Base-by-base conservation (phyloP, 53 echinoderm and acorn worm species). In the Arbacia lixula region DNA sequence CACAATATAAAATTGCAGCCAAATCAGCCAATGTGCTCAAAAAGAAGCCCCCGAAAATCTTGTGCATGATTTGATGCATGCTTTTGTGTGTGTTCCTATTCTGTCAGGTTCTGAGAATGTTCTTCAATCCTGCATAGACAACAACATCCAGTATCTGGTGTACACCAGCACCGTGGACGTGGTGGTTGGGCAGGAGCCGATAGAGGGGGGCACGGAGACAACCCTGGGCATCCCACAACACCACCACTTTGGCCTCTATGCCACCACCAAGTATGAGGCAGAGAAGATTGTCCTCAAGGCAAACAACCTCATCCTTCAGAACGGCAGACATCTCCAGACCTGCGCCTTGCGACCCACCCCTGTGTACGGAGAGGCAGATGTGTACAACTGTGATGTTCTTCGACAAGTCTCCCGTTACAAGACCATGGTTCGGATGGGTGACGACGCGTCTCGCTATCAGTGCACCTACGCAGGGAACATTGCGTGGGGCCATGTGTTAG, bases 401-500 rank as follows among this genome's bases (percentile, higher is more conserved):
- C 53, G 55, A 14, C 32, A 43, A 29, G 67, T 36, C 12, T 30
- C 65, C 20, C 84, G 71, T 29, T 49, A 62, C 12, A 78, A 83
- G 41, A 83, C 58, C 12, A 76, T 77, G 60, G 33, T 80, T 33
- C 78, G 72, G 25, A 41, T 90, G 5, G 87, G 90, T 0, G 76
- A 80, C 30, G 68, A 90, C 25, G 50, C 51, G 2, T 84, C 90
- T n/a, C 71, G 76, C 41, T 84, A 72, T 34, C 93, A 93, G 61
- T 76, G 66, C 25, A 68, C 87, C 30, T 93, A 93, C 49, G 93
- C 77, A 12, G 93, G 93, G n/a, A 93, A 90, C 77, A 52, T 90
- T n/a, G 93, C 87, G 2, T 90, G 76, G 82, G 85, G 86, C 20
- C 87, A 87, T 64, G 41, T 90, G 5, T 53, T 84, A 2, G 93